These are phyloP conservation scores for Myiozetetes cayanensis DNA, from an alignment of 2,113 vertebrate genomes.

Conservation along the genomic window DNA sequence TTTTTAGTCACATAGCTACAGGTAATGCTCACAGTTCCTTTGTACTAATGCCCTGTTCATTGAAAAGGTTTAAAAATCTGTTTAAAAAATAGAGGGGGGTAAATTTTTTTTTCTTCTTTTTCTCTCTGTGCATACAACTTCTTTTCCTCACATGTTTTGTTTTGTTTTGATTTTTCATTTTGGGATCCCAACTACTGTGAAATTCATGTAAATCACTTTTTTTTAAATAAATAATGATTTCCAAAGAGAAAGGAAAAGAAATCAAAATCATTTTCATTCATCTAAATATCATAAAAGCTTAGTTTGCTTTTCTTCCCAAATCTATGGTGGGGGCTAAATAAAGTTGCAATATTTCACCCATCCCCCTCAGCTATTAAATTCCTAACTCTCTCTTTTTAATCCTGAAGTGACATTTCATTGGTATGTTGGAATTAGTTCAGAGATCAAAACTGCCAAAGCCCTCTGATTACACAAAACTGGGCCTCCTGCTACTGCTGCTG, in stretches of 20 bases:
- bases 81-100: not conserved
- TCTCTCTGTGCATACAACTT: not conserved
- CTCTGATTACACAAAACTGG: slow-evolving; percentile 19
- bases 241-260: not conserved
- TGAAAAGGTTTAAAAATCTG: not conserved
- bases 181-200: not conserved
- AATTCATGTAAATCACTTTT: not conserved
- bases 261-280: not conserved
- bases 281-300: not conserved
- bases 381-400: not conserved
- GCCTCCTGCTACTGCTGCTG: not conserved
- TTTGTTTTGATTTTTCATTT: not conserved
- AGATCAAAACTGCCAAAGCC: not conserved
- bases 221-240: not conserved
- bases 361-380: not conserved
- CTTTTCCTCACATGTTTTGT: not conserved
- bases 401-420: not conserved
- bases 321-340: not conserved
- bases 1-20: not conserved
- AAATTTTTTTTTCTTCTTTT: not conserved
- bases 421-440: slow-evolving; percentile 27
- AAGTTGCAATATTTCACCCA: not conserved
- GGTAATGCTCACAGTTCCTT: not conserved
- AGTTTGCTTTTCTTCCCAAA: not conserved
- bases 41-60: not conserved